These are phyloP conservation scores for Momotus momota DNA, from an alignment of 2,797 vertebrate genomes.

Conservation along the genomic window DNA sequence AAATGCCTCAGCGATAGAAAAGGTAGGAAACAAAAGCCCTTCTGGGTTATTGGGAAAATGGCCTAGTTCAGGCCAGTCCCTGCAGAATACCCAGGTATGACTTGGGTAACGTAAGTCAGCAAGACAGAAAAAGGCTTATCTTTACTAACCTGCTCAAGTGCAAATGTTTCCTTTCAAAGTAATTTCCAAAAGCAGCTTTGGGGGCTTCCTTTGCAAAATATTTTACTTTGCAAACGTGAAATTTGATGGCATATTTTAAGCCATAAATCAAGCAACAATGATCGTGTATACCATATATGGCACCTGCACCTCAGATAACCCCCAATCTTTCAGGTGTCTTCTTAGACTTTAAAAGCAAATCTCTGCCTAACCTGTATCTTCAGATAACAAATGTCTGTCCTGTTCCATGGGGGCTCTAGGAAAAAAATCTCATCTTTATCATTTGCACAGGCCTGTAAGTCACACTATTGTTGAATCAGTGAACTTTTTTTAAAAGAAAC, in stretches of 20 bases:
- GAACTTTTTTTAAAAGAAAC: not conserved
- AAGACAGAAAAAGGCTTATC: not conserved
- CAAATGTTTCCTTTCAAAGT: not conserved
- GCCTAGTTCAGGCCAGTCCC: not conserved
- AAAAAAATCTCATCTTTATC: not conserved
- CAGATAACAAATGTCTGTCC: not conserved
- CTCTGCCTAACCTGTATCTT: not conserved
- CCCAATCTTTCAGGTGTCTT: not conserved
- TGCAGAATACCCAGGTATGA: not conserved
- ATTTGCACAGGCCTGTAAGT: not conserved
- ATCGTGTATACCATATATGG: fast-evolving
- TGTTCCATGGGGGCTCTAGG: not conserved
- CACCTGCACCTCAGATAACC: not conserved
- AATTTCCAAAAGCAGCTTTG: not conserved
- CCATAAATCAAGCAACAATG: not conserved
- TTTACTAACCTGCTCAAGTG: not conserved
- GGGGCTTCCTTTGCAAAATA: not conserved
- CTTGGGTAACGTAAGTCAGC: not conserved
- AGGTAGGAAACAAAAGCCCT: not conserved
- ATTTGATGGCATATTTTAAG: not conserved
- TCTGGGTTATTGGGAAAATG: not conserved
- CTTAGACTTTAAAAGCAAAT: not conserved
- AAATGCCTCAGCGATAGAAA: not conserved
- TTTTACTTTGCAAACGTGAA: not conserved
- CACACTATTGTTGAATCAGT: not conserved